These are phyloP conservation scores for Orientallactaga bullata DNA, from an alignment of 2,113 vertebrate genomes.

Conservation along the genomic window DNA sequence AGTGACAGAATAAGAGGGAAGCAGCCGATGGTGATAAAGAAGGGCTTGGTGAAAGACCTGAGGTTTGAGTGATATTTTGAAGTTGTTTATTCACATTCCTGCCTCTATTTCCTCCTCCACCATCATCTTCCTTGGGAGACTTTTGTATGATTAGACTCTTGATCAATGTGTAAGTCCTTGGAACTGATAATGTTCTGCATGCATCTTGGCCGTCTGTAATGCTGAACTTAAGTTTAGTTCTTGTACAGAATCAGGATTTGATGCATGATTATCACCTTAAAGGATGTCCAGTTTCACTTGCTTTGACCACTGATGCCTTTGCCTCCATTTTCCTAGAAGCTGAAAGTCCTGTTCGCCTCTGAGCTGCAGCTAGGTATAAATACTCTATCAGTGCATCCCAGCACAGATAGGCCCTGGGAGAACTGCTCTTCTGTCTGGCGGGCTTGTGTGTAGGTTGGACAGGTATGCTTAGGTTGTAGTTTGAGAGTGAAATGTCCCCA, in stretches of 20 bases:
- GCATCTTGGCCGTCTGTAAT: not conserved
- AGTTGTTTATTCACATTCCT: not conserved
- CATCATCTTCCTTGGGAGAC: not conserved
- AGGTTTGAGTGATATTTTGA: not conserved
- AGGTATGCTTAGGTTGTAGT: not conserved
- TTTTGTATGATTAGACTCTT: not conserved
- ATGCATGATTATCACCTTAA: not conserved
- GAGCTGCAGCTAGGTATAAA: not conserved
- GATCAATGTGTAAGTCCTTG: not conserved
- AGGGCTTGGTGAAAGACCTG: constrained; percentile 6
- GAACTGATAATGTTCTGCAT: not conserved
- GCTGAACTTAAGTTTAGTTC: not conserved
- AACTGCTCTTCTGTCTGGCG: not conserved
- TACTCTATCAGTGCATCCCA: not conserved
- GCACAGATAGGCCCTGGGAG: not conserved
- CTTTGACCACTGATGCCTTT: not conserved
- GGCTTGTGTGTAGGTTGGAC: not conserved
- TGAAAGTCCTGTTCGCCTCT: not conserved
- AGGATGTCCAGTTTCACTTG: not conserved
- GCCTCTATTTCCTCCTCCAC: not conserved
- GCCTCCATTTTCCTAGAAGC: not conserved
- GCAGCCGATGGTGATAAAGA: too few relatives aligned
- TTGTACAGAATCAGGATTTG: not conserved
- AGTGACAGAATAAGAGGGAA: not conserved
- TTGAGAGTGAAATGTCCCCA: too few relatives aligned